Evolutionary conservation across 2,888 invertebrate species (phyloP).

Genomic region (Cephus nigrinus): DNA sequence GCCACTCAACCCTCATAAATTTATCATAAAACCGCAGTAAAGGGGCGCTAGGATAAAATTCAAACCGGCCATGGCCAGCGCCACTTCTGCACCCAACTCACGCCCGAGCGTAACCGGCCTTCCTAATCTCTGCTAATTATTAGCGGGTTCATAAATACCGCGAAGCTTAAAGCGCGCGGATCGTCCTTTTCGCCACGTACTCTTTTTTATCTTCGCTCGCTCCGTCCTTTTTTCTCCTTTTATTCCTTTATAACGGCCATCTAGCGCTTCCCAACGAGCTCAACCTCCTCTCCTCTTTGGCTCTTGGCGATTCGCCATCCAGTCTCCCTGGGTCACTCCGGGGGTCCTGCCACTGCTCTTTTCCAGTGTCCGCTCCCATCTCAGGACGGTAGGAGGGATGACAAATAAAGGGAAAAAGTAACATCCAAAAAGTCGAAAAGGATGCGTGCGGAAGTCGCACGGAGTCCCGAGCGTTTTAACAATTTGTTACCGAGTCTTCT

Average conservation of each 20-base stretch:
- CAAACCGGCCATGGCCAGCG: constrained; percentile 7
- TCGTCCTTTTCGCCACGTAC: not conserved
- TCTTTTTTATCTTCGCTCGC: not conserved
- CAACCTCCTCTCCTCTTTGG: not conserved
- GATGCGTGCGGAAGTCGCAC: not conserved
- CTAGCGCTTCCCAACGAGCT: not conserved
- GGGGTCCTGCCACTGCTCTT: too few species aligned
- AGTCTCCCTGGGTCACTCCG: not conserved
- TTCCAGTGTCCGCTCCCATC: not conserved
- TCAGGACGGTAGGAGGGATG: not conserved
- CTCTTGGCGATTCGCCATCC: not conserved
- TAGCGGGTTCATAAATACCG: constrained; percentile 7
- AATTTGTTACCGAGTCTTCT: not conserved
- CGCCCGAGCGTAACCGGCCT: constrained; percentile 15
- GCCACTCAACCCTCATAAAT: constrained; percentile 19
- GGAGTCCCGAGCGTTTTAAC: not conserved
- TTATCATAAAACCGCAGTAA: constrained; percentile 19
- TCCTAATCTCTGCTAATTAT: constrained; percentile 25
- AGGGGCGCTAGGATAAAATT: constrained; percentile 21
- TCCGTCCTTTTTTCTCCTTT: not conserved
- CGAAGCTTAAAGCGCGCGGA: not conserved
- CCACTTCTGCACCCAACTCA: constrained; percentile 5
- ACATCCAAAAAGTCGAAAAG: too few species aligned
- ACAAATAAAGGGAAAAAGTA: not conserved
- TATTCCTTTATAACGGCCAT: not conserved